Evolutionary conservation across 2,888 invertebrate species (phyloP).

Genomic region (Campoplex nolae): DNA sequence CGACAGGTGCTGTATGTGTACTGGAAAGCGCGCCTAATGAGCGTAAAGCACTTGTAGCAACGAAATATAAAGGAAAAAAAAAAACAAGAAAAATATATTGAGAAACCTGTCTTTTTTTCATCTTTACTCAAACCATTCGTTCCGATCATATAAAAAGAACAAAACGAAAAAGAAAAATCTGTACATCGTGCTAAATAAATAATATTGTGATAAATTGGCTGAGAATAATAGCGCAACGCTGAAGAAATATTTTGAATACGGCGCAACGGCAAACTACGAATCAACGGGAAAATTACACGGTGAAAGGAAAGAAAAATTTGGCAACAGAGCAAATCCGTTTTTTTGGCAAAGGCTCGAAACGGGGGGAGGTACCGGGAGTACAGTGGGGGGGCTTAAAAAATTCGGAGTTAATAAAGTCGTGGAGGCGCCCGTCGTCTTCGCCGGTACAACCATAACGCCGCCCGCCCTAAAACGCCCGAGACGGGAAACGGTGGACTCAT

Average conservation of each 20-base stretch:
- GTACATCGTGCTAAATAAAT: neutral
- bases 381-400: constrained; percentile 71
- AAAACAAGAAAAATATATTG: constrained; percentile 47
- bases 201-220: constrained; percentile 8
- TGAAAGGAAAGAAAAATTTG: too few species aligned
- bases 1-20: constrained; percentile 52
- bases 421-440: constrained; percentile 84
- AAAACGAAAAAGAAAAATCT: neutral
- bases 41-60: constrained; percentile 43
- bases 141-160: neutral
- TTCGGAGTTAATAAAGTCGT: constrained; percentile 76
- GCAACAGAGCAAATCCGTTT: constrained; percentile 27
- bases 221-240: constrained; percentile 1
- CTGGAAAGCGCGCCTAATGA: constrained; percentile 45
- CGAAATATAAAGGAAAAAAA: constrained; percentile 13
- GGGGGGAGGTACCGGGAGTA: constrained; percentile 70
- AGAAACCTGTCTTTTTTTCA: neutral
- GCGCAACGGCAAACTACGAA: constrained; percentile 32
- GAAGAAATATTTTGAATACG: constrained; percentile 28
- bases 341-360: constrained; percentile 19
- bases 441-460: constrained; percentile 84
- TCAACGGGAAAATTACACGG: neutral
- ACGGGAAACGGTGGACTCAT: constrained; percentile 84
- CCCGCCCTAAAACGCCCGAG: constrained; percentile 84
- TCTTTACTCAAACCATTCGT: neutral